Conservation (phyloP, 2,113 vertebrate genomes). For the Cardinalis cardinalis region DNA sequence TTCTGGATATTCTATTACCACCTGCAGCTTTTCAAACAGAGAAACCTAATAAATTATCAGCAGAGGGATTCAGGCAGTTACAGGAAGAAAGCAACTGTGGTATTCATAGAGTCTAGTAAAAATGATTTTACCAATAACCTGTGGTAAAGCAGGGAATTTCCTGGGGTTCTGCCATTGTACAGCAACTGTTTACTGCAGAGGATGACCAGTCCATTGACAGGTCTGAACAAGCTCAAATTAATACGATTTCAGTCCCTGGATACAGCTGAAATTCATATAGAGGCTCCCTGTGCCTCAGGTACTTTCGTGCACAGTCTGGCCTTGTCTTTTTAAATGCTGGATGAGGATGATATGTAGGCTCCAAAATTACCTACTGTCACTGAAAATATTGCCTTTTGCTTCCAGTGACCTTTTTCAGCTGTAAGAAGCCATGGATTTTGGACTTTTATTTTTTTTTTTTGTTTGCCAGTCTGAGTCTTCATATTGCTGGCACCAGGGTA, state of each 20-base stretch:
- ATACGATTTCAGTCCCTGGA: neutral
- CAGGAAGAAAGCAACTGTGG: neutral
- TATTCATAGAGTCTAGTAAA: neutral
- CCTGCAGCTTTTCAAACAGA: slow-evolving; percentile 28
- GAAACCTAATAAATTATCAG: slow-evolving; percentile 14
- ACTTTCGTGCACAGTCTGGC: fast-evolving
- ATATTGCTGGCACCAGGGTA: neutral
- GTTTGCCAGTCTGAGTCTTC: neutral
- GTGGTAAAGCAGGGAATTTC: neutral
- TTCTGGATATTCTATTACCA: slow-evolving; percentile 39
- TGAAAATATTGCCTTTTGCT: neutral
- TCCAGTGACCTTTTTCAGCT: neutral
- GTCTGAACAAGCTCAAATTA: neutral
- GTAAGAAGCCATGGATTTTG: neutral
- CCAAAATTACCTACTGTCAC: neutral
- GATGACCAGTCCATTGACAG: neutral
- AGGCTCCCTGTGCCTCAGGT: neutral
- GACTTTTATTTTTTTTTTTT: neutral
- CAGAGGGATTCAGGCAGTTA: neutral
- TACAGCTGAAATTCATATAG: neutral
- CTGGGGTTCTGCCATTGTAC: neutral
- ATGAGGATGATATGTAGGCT: neutral
- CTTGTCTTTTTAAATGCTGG: neutral
- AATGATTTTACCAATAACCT: neutral
- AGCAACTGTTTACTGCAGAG: neutral